Evolutionary conservation across 2,888 invertebrate species (phyloP).

Genomic region (Periphyllus acericola): DNA sequence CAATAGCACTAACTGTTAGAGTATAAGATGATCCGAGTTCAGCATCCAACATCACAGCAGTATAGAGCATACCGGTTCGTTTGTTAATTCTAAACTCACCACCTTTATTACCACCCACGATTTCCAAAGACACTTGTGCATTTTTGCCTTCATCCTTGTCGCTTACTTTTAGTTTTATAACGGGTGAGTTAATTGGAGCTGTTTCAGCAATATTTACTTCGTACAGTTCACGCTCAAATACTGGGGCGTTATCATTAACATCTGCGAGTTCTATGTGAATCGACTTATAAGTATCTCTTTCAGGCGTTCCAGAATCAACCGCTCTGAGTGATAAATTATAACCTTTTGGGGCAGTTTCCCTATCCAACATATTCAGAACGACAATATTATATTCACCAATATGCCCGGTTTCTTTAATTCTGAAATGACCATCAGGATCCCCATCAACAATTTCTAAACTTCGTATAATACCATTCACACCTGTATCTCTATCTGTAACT

Average conservation of each 20-base stretch:
- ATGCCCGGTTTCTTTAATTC: conserved; percentile 71
- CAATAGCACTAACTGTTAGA: conserved; percentile 88
- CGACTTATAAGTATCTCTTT: conserved; percentile 80
- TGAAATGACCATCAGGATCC: conserved; percentile 89
- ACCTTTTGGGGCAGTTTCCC: conserved; percentile 81
- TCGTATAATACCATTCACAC: conserved; percentile 85
- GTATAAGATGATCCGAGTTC: conserved; percentile 86
- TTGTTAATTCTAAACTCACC: conserved; percentile 88
- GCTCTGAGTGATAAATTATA: conserved; percentile 90
- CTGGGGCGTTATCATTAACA: conserved; percentile 85
- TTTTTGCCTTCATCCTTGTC: conserved; percentile 87
- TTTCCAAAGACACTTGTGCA: conserved; percentile 85
- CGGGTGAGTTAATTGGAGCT: conserved; percentile 87
- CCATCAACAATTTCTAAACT: conserved; percentile 87
- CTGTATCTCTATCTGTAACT: conserved; percentile 84
- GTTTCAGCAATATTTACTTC: conserved; percentile 89
- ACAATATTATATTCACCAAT: conserved; percentile 82
- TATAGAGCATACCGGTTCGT: conserved; percentile 89
- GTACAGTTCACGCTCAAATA: conserved; percentile 87
- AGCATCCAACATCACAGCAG: conserved; percentile 83
- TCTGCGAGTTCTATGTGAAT: conserved; percentile 85
- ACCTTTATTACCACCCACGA: conserved; percentile 91
- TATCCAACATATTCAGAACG: conserved; percentile 79
- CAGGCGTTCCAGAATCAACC: conserved; percentile 83
- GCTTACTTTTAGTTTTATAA: conserved; percentile 85